These are phyloP conservation scores for Lophius americanus DNA, from an alignment of 2,797 vertebrate genomes.

Conservation along the genomic window DNA sequence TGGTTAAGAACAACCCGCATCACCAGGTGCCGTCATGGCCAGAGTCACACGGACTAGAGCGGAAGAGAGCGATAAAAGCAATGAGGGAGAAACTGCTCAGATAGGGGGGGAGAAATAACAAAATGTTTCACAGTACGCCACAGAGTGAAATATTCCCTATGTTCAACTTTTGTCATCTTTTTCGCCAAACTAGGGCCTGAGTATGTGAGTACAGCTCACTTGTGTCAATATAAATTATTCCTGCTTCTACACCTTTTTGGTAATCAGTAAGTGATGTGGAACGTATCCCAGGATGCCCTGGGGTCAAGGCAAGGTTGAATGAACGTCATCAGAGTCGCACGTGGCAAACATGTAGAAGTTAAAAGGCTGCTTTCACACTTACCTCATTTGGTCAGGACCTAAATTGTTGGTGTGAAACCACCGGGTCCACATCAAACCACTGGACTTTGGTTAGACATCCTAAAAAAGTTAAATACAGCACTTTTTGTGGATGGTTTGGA, in stretches of 20 bases:
- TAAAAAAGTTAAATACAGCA: too few species aligned
- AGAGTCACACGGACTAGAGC: too few species aligned
- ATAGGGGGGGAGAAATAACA: background rate
- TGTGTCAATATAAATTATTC: constrained; percentile 22
- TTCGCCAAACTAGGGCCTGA: constrained; percentile 7
- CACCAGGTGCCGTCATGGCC: too few species aligned
- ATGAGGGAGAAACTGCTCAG: background rate
- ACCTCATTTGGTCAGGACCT: too few species aligned
- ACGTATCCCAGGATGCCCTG: constrained; percentile 6
- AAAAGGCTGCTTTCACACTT: too few species aligned
- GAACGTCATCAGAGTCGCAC: background rate
- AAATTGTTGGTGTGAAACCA: too few species aligned
- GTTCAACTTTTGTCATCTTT: background rate
- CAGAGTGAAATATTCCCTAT: constrained; percentile 6
- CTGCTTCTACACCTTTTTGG: background rate
- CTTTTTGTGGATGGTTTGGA: too few species aligned
- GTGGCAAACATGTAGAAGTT: too few species aligned
- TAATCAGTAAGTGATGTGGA: constrained; percentile 2
- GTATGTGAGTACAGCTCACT: constrained; percentile 14
- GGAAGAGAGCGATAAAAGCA: background rate
- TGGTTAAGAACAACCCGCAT: too few species aligned
- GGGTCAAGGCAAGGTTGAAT: background rate
- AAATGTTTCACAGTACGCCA: background rate
- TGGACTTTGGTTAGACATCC: too few species aligned
- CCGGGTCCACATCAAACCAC: too few species aligned